phyloP scores from a whole-genome alignment of 2,888 invertebrate species.

The Megalurothrips usitatus region DNA sequence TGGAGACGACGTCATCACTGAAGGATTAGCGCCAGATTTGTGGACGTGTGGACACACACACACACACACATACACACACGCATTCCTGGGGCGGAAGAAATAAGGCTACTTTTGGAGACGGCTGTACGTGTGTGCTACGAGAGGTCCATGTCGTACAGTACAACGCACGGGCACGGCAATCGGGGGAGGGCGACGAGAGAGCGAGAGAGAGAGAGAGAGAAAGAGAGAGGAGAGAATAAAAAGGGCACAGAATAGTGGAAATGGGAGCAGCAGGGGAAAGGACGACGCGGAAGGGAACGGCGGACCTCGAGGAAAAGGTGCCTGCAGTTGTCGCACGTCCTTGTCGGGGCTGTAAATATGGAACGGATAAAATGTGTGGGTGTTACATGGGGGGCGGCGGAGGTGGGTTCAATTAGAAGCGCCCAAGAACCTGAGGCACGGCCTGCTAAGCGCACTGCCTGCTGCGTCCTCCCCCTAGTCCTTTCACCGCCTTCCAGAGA shows the following conservation, averaged over 20 bases:
- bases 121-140: background rate
- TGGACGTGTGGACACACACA: background rate
- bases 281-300: background rate
- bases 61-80: background rate
- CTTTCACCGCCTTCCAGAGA: no score
- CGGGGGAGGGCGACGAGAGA: background rate
- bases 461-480: no score
- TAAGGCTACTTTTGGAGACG: background rate
- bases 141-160: background rate
- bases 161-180: background rate
- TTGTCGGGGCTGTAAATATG: background rate
- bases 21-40: conserved; percentile 1
- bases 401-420: no score
- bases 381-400: no score
- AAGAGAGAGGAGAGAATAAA: background rate
- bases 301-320: background rate
- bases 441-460: no score
- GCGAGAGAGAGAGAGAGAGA: background rate
- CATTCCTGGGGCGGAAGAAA: background rate
- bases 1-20: background rate
- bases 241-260: no score
- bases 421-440: no score
- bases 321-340: background rate
- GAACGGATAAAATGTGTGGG: no score
- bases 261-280: background rate